Conservation (phyloP, 1,140 invertebrate genomes). For the Carposina sasakii region DNA sequence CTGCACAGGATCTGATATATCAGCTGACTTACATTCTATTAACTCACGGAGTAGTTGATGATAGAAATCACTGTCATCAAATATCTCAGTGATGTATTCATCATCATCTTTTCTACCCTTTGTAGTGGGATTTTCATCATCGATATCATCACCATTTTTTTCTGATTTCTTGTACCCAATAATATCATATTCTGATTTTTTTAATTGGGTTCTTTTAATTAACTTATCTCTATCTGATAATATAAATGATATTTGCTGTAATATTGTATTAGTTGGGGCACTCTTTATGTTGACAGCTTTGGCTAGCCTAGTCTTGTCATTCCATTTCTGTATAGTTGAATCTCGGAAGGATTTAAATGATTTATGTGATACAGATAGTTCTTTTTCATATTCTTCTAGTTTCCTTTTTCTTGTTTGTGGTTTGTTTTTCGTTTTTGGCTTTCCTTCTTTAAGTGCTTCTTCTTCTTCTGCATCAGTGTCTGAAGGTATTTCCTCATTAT, state of each 20-base stretch:
- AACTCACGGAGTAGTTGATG: constrained; percentile 92
- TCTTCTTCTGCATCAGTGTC: constrained; percentile 51
- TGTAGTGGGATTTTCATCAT: constrained; percentile 33
- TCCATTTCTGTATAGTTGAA: constrained; percentile 90
- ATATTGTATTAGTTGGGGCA: constrained; percentile 79
- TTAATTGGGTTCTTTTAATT: constrained; percentile 85
- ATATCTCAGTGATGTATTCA: constrained; percentile 89
- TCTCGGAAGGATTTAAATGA: constrained; percentile 83
- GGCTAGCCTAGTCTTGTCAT: constrained; percentile 87
- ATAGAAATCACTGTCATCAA: constrained; percentile 98
- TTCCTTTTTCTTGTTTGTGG: constrained; percentile 74
- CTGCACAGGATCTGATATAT: constrained; percentile 86
- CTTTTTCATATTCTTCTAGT: constrained; percentile 75
- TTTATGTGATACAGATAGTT: constrained; percentile 77
- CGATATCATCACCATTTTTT: constrained; percentile 45
- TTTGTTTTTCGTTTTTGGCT: constrained; percentile 20
- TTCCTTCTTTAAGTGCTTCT: constrained; percentile 13
- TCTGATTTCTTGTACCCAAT: constrained; percentile 73
- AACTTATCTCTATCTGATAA: constrained; percentile 85
- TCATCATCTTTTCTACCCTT: constrained; percentile 67
- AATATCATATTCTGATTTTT: constrained; percentile 83
- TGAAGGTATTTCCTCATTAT: constrained; percentile 67
- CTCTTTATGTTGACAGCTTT: constrained; percentile 77
- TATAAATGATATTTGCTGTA: constrained; percentile 91
- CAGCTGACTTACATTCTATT: constrained; percentile 91